Evolutionary conservation across 2,113 vertebrate genomes (phyloP).

Genomic region (Tricholaema leucomelas): DNA sequence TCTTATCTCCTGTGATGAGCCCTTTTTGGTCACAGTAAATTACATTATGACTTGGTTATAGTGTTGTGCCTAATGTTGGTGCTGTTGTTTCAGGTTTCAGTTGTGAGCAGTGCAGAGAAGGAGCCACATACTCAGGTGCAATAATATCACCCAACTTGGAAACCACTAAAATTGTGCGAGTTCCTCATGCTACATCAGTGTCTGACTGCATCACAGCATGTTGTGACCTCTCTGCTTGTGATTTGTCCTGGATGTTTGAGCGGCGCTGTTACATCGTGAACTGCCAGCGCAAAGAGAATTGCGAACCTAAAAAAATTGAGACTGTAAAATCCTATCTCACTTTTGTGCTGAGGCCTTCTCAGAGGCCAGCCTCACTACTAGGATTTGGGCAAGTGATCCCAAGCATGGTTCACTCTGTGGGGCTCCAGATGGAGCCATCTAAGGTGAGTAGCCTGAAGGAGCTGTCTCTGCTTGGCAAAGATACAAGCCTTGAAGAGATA

Average conservation of each 20-base stretch:
- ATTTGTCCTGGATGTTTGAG: constrained; percentile 89
- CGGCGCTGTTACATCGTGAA: constrained; percentile 86
- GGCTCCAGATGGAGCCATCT: constrained; percentile 31
- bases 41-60: background rate
- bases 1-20: background rate
- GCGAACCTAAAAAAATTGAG: constrained; percentile 79
- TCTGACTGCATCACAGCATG: constrained; percentile 81
- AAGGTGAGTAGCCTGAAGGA: constrained; percentile 79
- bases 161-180: constrained; percentile 79
- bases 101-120: constrained; percentile 84
- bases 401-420: constrained; percentile 62
- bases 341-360: constrained; percentile 79
- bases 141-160: constrained; percentile 83
- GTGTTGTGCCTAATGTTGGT: background rate
- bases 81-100: constrained; percentile 73
- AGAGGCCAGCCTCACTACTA: constrained; percentile 72
- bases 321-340: constrained; percentile 79
- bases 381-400: constrained; percentile 74
- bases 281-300: constrained; percentile 81
- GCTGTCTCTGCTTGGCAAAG: constrained; percentile 74
- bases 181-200: constrained; percentile 77
- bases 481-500: constrained; percentile 65
- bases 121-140: constrained; percentile 77
- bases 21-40: background rate
- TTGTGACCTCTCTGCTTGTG: constrained; percentile 83